phyloP scores from a whole-genome alignment of 2,113 vertebrate genomes.

The Choloepus hoffmanni region DNA sequence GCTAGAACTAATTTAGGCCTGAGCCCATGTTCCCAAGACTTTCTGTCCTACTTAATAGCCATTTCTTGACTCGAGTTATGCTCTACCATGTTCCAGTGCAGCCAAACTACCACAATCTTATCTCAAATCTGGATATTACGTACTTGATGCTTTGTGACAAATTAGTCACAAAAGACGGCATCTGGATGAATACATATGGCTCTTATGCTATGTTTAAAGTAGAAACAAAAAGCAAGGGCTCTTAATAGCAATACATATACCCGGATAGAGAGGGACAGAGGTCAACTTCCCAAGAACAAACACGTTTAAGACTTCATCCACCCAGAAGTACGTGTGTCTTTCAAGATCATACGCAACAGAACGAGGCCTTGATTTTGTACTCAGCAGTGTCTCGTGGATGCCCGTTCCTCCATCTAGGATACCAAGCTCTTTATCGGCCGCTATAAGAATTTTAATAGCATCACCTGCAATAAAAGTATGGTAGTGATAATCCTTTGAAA shows the following conservation, averaged over 20 bases:
- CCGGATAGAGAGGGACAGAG: slow-evolving; percentile 84
- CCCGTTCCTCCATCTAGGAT: slow-evolving; percentile 87
- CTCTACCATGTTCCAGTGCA: not conserved
- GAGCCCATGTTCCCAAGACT: not conserved
- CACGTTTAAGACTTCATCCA: slow-evolving; percentile 87
- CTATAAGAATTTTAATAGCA: slow-evolving; percentile 86
- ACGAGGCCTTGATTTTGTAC: slow-evolving; percentile 74
- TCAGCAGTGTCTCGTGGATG: slow-evolving; percentile 81
- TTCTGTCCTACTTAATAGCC: not conserved
- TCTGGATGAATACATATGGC: not conserved
- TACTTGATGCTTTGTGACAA: not conserved
- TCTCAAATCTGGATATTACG: not conserved
- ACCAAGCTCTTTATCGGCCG: slow-evolving; percentile 84
- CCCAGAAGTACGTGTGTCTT: slow-evolving; percentile 89
- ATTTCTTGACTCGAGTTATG: not conserved
- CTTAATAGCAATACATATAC: slow-evolving; percentile 80
- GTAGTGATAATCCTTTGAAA: not conserved
- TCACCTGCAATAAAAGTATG: slow-evolving; percentile 84
- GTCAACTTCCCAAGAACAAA: slow-evolving; percentile 79
- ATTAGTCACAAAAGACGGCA: not conserved
- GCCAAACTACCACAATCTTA: not conserved
- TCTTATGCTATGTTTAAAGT: not conserved
- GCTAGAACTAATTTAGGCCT: not conserved
- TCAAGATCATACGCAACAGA: slow-evolving; percentile 89
- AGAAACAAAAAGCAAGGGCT: not conserved